Conservation (phyloP, 1,140 invertebrate genomes). For the Drosophila bifasciata region DNA sequence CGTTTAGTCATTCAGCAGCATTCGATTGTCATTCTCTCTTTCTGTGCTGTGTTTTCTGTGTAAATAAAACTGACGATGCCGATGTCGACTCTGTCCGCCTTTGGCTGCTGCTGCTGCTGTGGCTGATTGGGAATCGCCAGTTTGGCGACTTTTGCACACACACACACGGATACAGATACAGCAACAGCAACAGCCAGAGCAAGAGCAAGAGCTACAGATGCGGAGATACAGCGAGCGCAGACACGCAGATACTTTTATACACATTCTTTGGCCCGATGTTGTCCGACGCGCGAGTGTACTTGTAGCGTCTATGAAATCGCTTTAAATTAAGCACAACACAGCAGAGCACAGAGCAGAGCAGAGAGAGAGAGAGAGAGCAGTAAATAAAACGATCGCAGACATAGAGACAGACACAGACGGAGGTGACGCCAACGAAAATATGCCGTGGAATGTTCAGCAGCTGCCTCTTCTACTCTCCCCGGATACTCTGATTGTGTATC, state of each 20-base stretch:
- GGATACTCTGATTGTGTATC: slow-evolving; percentile 37
- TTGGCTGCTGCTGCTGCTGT: slow-evolving; percentile 20
- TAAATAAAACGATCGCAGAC: slow-evolving; percentile 71
- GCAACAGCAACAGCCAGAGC: slow-evolving; percentile 1
- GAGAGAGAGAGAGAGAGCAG: slow-evolving; percentile 14
- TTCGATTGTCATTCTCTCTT: neutral
- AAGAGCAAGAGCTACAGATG: slow-evolving; percentile 1
- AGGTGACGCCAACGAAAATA: slow-evolving; percentile 76
- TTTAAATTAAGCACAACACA: slow-evolving; percentile 65
- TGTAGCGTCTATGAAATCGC: slow-evolving; percentile 69
- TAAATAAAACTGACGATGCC: slow-evolving; percentile 42
- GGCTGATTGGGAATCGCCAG: slow-evolving; percentile 81
- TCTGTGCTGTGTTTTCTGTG: slow-evolving; percentile 22
- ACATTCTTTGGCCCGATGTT: slow-evolving; percentile 68
- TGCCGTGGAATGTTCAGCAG: slow-evolving; percentile 64
- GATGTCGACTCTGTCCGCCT: slow-evolving; percentile 31
- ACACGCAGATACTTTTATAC: slow-evolving; percentile 59
- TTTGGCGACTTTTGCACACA: slow-evolving; percentile 61
- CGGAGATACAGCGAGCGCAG: slow-evolving; percentile 17
- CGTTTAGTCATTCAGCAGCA: too few species aligned
- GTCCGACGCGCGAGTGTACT: slow-evolving; percentile 39
- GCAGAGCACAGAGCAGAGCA: too few species aligned
- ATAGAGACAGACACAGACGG: slow-evolving; percentile 48
- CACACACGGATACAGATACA: slow-evolving; percentile 27
- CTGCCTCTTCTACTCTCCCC: slow-evolving; percentile 5